Conservation (phyloP, 1,140 invertebrate genomes). For the Drosophila melanogaster region DNA sequence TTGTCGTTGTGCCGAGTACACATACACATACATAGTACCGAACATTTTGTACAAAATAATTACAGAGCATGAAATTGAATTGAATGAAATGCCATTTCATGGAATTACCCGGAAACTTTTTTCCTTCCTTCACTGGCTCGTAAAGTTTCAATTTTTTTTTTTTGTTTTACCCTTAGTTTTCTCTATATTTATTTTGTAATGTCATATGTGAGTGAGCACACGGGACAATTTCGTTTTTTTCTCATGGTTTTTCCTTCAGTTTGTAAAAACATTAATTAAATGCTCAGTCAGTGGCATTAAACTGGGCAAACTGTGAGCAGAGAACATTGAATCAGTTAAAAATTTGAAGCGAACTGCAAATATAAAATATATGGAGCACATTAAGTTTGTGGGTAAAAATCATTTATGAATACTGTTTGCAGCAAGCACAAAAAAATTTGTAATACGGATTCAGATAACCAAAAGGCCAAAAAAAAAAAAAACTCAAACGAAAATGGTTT, state of each 20-base stretch:
- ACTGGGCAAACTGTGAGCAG: constrained; percentile 47
- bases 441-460: not conserved
- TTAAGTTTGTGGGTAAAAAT: constrained; percentile 25
- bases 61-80: constrained; percentile 76
- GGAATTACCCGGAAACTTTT: constrained; percentile 63
- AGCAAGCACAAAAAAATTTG: constrained; percentile 27
- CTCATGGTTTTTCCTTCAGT: constrained; percentile 8
- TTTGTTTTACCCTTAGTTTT: not conserved
- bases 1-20: constrained; percentile 17
- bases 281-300: constrained; percentile 56
- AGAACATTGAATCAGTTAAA: constrained; percentile 53
- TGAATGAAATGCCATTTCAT: constrained; percentile 72
- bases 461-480: constrained; percentile 14
- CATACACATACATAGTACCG: constrained; percentile 6
- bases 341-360: constrained; percentile 3
- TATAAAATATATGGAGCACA: constrained; percentile 17
- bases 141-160: constrained; percentile 29
- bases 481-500: constrained; percentile 47
- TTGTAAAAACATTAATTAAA: constrained; percentile 62
- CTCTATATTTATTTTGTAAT: constrained; percentile 29
- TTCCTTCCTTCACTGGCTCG: constrained; percentile 27
- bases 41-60: constrained; percentile 68
- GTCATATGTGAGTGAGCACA: constrained; percentile 24
- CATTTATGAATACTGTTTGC: constrained; percentile 44
- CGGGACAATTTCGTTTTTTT: constrained; percentile 32